A percentile compares a stretch with the other conserved stretches of the same genome.
These are phyloP conservation scores for Euphonia xanthogaster DNA, from an alignment of 2,797 vertebrate species.

Conservation along the genomic window DNA sequence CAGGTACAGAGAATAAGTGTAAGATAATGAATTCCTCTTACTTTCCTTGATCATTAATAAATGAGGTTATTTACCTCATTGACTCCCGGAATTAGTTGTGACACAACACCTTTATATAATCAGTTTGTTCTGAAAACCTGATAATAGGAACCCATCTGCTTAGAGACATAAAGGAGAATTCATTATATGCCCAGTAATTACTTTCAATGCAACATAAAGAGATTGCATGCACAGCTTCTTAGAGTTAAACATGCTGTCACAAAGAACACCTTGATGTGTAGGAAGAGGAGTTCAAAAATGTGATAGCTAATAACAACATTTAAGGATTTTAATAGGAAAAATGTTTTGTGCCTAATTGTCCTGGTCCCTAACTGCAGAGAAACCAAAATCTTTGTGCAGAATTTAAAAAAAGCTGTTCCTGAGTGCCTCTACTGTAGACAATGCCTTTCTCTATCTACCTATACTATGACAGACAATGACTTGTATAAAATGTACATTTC, in stretches of 20 bases:
- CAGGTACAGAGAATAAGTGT: constrained; percentile 5
- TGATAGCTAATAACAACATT: neutral
- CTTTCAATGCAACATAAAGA: constrained; percentile 40
- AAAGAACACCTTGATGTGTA: neutral
- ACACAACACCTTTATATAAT: constrained; percentile 58
- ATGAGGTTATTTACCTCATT: constrained; percentile 58
- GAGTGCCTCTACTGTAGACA: neutral
- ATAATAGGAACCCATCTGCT: constrained; percentile 64
- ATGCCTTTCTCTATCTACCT: neutral
- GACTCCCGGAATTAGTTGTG: constrained; percentile 58
- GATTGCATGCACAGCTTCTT: constrained; percentile 30
- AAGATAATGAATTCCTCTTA: constrained; percentile 55
- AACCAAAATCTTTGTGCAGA: neutral
- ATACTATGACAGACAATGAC: neutral
- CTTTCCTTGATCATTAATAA: constrained; percentile 60
- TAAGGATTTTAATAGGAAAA: constrained; percentile 12
- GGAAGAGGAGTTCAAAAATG: constrained; percentile 1
- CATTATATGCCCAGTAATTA: constrained; percentile 59
- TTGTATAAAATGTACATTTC: neutral
- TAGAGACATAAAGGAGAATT: constrained; percentile 55
- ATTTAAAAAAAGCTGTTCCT: neutral
- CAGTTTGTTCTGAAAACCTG: constrained; percentile 51
- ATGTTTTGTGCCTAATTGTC: neutral
- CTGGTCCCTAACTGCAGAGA: neutral
- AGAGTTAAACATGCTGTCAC: constrained; percentile 34